A percentile compares a stretch with the other conserved stretches of the same genome.
Conservation (phyloP, 2,888 invertebrate genomes). For the Miltochrista miniata region DNA sequence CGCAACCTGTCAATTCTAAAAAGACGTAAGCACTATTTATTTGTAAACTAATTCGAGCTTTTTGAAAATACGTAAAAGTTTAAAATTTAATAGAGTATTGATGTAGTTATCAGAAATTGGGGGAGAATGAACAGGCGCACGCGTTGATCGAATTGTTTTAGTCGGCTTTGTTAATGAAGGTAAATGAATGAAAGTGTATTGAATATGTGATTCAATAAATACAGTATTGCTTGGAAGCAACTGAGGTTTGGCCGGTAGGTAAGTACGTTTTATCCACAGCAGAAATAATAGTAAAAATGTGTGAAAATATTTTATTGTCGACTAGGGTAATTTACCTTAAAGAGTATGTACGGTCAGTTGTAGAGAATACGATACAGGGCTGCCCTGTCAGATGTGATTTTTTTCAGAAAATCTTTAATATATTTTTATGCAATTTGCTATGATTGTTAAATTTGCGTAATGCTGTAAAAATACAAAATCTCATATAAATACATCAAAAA, state of each 20-base stretch:
- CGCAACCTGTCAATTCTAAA: constrained; percentile 15
- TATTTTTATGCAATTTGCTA: no score
- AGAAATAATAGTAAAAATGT: background rate
- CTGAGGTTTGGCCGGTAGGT: background rate
- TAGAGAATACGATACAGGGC: no score
- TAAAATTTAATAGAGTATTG: constrained; percentile 19
- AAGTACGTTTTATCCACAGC: no score
- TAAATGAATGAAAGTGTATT: constrained; percentile 1
- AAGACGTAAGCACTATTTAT: constrained; percentile 40
- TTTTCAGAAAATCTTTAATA: no score
- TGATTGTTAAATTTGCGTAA: no score
- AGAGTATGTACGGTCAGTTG: no score
- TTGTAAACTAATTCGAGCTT: constrained; percentile 43
- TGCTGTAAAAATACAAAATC: no score
- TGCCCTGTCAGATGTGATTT: no score
- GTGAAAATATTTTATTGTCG: no score
- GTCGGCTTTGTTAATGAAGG: constrained; percentile 1
- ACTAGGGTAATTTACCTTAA: no score
- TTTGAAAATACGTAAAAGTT: constrained; percentile 35
- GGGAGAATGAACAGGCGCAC: constrained; percentile 8
- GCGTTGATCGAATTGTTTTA: constrained; percentile 8
- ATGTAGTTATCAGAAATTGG: background rate
- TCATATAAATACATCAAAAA: no score
- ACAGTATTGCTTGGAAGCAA: background rate
- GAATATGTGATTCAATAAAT: background rate